phyloP scores from a whole-genome alignment of 2,888 invertebrate species.

The Anthophora plumipes region DNA sequence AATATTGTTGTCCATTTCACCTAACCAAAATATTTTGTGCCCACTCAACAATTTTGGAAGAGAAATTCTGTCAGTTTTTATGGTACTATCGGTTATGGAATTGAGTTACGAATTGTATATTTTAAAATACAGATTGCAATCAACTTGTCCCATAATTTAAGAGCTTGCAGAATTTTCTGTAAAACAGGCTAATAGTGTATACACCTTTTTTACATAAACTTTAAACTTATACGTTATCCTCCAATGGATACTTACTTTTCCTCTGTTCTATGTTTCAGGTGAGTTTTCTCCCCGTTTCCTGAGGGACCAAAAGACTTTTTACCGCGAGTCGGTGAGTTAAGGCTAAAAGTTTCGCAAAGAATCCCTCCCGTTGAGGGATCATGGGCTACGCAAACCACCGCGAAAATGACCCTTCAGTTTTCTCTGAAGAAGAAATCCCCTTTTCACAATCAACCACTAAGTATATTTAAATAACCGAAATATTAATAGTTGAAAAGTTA shows the following conservation, averaged over 20 bases:
- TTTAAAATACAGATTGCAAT: no score
- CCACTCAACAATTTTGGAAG: no score
- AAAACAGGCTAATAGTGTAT: neutral
- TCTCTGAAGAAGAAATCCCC: neutral
- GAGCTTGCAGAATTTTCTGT: no score
- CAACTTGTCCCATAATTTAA: no score
- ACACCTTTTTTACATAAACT: neutral
- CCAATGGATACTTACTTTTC: slow-evolving; percentile 35
- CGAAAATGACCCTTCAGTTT: neutral
- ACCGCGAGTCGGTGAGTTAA: slow-evolving; percentile 67
- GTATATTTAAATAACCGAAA: no score
- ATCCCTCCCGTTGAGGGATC: slow-evolving; percentile 58
- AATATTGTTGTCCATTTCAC: no score
- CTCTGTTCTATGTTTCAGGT: slow-evolving; percentile 76
- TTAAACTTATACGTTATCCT: no score
- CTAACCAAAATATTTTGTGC: no score
- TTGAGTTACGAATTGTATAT: no score
- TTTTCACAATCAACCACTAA: neutral
- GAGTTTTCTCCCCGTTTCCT: slow-evolving; percentile 68
- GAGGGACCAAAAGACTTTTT: slow-evolving; percentile 50
- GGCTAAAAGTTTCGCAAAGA: slow-evolving; percentile 61
- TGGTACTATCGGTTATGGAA: no score
- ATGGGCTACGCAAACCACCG: neutral
- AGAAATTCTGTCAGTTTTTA: no score
- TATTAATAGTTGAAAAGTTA: no score